Evolutionary conservation across 2,113 vertebrate species (phyloP).

Genomic region (Pomatostomus ruficeps): DNA sequence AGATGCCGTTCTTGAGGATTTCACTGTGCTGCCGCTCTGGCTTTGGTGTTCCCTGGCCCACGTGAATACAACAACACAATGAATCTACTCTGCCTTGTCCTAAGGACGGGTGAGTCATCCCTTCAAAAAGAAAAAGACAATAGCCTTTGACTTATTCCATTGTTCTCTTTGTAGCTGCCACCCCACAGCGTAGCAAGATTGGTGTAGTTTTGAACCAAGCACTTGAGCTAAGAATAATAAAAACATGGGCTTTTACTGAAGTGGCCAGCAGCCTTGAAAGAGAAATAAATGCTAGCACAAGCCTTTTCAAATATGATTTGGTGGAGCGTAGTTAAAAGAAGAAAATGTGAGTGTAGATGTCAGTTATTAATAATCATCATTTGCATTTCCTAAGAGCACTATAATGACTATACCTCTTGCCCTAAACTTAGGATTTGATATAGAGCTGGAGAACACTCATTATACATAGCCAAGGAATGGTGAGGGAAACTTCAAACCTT

Average conservation of each 20-base stretch:
- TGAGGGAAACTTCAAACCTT: background rate
- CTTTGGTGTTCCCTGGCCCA: background rate
- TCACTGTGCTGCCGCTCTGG: background rate
- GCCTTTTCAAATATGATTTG: background rate
- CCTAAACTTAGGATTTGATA: background rate
- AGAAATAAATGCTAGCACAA: background rate
- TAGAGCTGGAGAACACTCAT: background rate
- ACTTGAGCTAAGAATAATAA: background rate
- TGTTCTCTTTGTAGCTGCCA: background rate
- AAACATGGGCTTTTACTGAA: background rate
- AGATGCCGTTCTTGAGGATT: background rate
- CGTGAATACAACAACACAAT: background rate
- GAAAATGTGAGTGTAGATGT: background rate
- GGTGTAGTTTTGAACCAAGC: background rate
- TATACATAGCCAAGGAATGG: background rate
- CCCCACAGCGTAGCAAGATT: background rate
- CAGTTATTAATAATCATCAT: background rate
- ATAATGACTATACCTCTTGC: background rate
- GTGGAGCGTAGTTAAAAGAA: background rate
- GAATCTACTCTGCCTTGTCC: background rate
- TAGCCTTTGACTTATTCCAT: background rate
- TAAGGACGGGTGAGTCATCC: background rate
- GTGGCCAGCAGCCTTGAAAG: background rate
- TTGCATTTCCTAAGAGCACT: background rate
- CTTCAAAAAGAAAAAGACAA: background rate